Conservation (phyloP, 2,113 vertebrate genomes). For the Spea bombifrons region DNA sequence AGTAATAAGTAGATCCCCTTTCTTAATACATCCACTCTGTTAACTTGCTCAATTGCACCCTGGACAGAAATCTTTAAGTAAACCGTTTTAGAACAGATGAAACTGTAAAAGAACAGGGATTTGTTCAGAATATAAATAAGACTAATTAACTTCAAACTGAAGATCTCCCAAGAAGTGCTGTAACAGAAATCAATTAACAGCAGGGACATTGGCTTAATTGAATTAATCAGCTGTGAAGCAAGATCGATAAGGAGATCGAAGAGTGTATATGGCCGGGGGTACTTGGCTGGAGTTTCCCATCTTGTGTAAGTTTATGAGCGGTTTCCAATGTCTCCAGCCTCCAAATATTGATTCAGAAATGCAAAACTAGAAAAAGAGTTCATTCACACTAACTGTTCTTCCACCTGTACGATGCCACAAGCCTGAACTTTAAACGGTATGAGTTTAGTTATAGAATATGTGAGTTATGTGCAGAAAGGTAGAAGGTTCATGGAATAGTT, state of each 20-base stretch:
- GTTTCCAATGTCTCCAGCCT: conserved; percentile 1
- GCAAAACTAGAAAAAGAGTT: not conserved
- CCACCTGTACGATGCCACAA: not conserved
- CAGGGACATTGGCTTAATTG: conserved; percentile 35
- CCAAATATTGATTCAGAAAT: not conserved
- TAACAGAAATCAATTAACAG: conserved; percentile 39
- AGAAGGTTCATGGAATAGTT: too few relatives aligned
- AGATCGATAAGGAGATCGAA: conserved; percentile 29
- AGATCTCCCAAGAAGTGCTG: conserved; percentile 6
- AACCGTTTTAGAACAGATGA: not conserved
- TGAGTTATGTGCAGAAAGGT: too few relatives aligned
- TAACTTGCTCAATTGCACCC: not conserved
- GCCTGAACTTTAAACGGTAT: not conserved
- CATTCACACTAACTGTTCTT: not conserved
- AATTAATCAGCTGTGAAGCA: conserved; percentile 33
- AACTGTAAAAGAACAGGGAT: conserved; percentile 18
- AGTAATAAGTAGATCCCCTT: not conserved
- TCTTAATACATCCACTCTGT: not conserved
- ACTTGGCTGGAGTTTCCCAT: conserved; percentile 26
- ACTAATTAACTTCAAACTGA: conserved; percentile 36
- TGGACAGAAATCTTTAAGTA: conserved; percentile 30
- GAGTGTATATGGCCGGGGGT: conserved; percentile 11
- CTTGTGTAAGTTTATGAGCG: conserved; percentile 17
- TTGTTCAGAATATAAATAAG: conserved; percentile 31
- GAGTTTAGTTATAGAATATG: too few relatives aligned